phyloP scores from a whole-genome alignment of 2,797 vertebrate species.

The Ataeniobius toweri region DNA sequence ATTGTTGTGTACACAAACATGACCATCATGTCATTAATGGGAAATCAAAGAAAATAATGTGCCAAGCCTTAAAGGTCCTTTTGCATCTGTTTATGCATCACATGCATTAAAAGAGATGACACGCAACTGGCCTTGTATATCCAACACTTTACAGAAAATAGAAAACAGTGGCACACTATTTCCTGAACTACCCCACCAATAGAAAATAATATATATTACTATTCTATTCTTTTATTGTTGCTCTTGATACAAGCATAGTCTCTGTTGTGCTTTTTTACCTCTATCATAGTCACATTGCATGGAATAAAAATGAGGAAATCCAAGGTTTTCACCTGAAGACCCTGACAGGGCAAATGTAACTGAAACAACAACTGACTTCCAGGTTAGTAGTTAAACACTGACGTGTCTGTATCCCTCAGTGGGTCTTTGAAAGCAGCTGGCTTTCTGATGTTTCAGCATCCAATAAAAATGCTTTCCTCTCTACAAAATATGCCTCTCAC shows the following conservation, averaged over 20 bases:
- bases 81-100: too few species aligned
- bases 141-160: too few species aligned
- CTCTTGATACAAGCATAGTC: neutral
- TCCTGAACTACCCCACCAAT: too few species aligned
- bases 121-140: too few species aligned
- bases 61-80: too few species aligned
- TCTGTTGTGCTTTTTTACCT: neutral
- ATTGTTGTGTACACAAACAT: too few species aligned
- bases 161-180: too few species aligned
- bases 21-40: too few species aligned
- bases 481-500: conserved; percentile 38
- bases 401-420: conserved; percentile 32
- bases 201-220: too few species aligned
- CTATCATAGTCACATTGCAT: neutral
- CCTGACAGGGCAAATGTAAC: neutral
- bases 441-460: conserved; percentile 53
- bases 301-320: neutral
- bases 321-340: neutral
- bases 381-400: conserved; percentile 23
- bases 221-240: neutral
- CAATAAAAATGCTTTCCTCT: conserved; percentile 56
- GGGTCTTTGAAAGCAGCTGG: conserved; percentile 39
- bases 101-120: too few species aligned
- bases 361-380: conserved; percentile 32
- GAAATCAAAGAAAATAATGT: too few species aligned